phyloP scores from a whole-genome alignment of 2,113 vertebrate genomes.

The Nothobranchius furzeri region DNA sequence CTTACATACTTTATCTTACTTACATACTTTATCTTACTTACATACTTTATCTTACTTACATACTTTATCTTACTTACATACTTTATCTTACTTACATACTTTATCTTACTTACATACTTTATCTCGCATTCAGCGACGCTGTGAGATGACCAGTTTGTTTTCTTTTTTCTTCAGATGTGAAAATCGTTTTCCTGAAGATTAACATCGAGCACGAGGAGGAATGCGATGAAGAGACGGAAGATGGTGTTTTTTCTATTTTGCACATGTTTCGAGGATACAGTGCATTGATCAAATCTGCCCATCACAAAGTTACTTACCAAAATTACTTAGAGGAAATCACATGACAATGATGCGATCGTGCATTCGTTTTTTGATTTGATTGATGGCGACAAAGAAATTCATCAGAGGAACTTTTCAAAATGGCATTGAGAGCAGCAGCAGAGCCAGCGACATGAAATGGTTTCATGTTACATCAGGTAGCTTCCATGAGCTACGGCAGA shows the following conservation, averaged over 20 bases:
- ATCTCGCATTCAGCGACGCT: too few relatives aligned
- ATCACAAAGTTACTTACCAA: constrained; percentile 70
- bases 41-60: too few relatives aligned
- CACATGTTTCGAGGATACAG: constrained; percentile 82
- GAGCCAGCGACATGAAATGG: constrained; percentile 5
- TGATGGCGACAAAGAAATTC: constrained; percentile 56
- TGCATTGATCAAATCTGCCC: constrained; percentile 81
- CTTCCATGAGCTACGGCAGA: constrained; percentile 46
- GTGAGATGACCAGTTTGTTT: constrained; percentile 18
- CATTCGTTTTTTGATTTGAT: constrained; percentile 40
- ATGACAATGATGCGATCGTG: constrained; percentile 47
- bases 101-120: too few relatives aligned
- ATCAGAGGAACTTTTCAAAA: constrained; percentile 58
- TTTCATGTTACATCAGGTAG: constrained; percentile 44
- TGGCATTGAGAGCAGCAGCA: constrained; percentile 11
- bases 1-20: too few relatives aligned
- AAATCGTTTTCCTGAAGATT: constrained; percentile 64
- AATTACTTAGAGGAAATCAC: constrained; percentile 68
- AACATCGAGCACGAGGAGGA: constrained; percentile 29
- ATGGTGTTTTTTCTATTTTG: constrained; percentile 82
- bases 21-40: too few relatives aligned
- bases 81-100: too few relatives aligned
- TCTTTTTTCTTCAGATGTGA: constrained; percentile 66
- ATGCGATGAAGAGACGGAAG: constrained; percentile 43
- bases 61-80: too few relatives aligned